Conservation (phyloP, 1,140 invertebrate species). For the Helicoverpa armigera region DNA sequence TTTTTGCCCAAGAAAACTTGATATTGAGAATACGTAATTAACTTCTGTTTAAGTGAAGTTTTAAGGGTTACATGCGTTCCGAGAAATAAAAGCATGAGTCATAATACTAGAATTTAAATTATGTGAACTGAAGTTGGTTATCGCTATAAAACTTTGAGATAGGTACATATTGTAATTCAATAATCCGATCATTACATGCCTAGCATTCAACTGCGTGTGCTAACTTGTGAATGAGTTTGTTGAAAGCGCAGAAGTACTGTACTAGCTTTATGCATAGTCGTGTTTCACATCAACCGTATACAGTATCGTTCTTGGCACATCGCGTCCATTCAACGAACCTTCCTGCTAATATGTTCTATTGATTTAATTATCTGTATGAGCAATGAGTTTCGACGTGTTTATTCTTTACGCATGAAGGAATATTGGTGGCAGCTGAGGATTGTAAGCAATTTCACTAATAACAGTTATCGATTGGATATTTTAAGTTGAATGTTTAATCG, state of each 20-base stretch:
- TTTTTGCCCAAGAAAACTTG: too few species aligned
- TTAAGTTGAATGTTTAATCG: not conserved
- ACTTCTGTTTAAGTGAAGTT: not conserved
- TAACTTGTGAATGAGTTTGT: not conserved
- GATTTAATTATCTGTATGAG: not conserved
- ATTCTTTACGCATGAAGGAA: constrained; percentile 15
- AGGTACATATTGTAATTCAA: not conserved
- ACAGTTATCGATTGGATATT: not conserved
- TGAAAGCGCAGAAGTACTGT: not conserved
- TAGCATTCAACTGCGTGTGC: not conserved
- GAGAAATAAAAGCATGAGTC: not conserved
- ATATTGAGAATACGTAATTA: too few species aligned
- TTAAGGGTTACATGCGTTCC: not conserved
- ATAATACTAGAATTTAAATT: not conserved
- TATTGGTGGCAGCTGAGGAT: not conserved
- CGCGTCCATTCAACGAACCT: constrained; percentile 9
- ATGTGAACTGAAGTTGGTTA: not conserved
- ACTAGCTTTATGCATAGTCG: not conserved
- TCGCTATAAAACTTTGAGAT: not conserved
- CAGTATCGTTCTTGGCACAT: constrained; percentile 5
- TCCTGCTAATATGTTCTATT: not conserved
- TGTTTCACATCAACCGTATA: not conserved
- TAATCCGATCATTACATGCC: not conserved
- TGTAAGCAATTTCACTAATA: not conserved
- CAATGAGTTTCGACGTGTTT: not conserved